Percentiles rank a stretch among this genome's conserved stretches.
Evolutionary conservation across 2,113 vertebrate species (phyloP).

Genomic region (Propithecus coquereli): DNA sequence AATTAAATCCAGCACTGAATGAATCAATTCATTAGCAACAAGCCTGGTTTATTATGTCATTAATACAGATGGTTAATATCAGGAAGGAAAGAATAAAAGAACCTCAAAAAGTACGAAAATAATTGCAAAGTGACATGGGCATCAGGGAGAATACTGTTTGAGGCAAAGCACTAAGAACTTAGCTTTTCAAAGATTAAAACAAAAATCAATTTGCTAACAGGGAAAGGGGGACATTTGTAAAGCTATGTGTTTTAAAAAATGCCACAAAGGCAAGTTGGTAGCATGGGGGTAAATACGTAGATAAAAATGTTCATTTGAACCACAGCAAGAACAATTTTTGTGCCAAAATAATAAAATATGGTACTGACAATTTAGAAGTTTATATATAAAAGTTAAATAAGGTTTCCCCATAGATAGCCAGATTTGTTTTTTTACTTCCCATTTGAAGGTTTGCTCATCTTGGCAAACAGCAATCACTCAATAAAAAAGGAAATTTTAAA

Average conservation of each 20-base stretch:
- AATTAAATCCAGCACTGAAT: constrained; percentile 82
- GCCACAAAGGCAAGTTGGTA: not conserved
- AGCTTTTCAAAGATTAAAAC: constrained; percentile 32
- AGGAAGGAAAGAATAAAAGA: constrained; percentile 67
- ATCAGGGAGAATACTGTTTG: constrained; percentile 20
- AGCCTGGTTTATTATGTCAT: constrained; percentile 78
- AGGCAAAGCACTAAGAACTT: constrained; percentile 51
- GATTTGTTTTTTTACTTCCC: not conserved
- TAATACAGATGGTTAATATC: constrained; percentile 79
- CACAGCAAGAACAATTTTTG: not conserved
- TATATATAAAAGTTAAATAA: not conserved
- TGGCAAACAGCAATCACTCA: not conserved
- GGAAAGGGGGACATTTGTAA: constrained; percentile 26
- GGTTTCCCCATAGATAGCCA: not conserved
- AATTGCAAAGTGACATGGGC: constrained; percentile 35
- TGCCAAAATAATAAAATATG: not conserved
- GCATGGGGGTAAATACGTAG: not conserved
- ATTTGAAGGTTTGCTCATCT: not conserved
- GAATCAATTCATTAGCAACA: constrained; percentile 79
- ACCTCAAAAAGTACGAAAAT: constrained; percentile 62
- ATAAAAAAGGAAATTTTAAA: not conserved
- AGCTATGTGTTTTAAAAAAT: constrained; percentile 55
- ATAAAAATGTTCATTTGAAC: not conserved
- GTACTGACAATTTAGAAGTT: not conserved
- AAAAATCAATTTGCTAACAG: not conserved